Conservation (phyloP, 2,797 vertebrate genomes). For the Halcyon smyrnensis region DNA sequence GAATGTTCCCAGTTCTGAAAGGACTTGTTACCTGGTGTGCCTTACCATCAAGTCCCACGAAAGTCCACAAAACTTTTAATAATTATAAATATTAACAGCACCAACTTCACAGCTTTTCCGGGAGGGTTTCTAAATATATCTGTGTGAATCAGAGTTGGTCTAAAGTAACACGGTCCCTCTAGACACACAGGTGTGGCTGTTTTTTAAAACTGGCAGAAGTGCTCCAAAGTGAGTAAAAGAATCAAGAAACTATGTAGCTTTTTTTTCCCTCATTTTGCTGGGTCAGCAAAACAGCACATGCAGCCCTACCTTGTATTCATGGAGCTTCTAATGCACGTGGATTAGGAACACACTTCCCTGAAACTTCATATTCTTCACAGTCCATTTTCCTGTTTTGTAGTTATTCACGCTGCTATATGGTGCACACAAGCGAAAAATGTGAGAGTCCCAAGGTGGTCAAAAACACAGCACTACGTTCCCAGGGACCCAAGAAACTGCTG, state of each 20-base stretch:
- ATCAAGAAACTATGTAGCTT: background rate
- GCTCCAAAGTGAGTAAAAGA: background rate
- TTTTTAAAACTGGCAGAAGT: background rate
- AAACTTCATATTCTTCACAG: background rate
- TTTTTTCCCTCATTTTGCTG: background rate
- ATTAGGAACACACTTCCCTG: background rate
- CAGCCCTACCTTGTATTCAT: background rate
- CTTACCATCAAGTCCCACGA: background rate
- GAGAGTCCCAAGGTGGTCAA: background rate
- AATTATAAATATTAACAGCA: background rate
- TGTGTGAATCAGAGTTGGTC: background rate
- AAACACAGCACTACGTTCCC: background rate
- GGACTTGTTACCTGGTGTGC: background rate
- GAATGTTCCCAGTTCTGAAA: background rate
- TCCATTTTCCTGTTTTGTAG: background rate
- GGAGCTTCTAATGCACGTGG: rapidly evolving
- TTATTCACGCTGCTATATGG: background rate
- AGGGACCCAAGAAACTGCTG: background rate
- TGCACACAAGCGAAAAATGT: background rate
- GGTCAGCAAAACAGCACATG: background rate
- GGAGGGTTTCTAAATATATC: background rate
- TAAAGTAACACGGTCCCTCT: background rate
- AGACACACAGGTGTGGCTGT: background rate
- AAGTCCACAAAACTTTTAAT: background rate
- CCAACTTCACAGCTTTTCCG: background rate